Conservation (phyloP, 1,140 invertebrate genomes). For the Rhopalosiphum maidis region DNA sequence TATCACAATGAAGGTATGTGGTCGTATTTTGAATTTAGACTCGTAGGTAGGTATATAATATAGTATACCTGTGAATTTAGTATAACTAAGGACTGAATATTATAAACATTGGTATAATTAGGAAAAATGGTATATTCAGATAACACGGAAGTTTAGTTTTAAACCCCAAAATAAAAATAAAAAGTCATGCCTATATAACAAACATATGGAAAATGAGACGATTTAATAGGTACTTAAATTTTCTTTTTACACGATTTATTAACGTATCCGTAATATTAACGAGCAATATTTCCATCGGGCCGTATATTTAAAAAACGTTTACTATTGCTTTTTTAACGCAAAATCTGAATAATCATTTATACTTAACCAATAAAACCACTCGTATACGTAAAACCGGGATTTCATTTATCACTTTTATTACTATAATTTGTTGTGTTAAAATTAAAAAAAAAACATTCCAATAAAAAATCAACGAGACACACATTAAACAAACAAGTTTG, state of each 20-base stretch:
- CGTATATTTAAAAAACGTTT: neutral
- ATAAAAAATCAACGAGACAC: constrained; percentile 30
- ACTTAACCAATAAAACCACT: constrained; percentile 9
- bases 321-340: neutral
- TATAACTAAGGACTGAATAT: too few species aligned
- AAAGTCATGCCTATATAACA: neutral
- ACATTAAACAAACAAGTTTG: constrained; percentile 41
- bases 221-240: neutral
- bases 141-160: too few species aligned
- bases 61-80: too few species aligned
- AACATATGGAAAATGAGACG: neutral
- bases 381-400: constrained; percentile 31
- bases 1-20: too few species aligned
- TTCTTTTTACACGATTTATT: constrained; percentile 5
- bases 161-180: neutral
- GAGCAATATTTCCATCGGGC: neutral
- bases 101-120: too few species aligned
- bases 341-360: constrained; percentile 18
- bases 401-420: constrained; percentile 40
- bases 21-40: too few species aligned
- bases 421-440: constrained; percentile 34
- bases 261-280: neutral
- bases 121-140: too few species aligned
- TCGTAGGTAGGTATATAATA: too few species aligned
- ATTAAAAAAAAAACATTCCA: constrained; percentile 10